Evolutionary conservation across 2,888 invertebrate species (phyloP).

Genomic region (Eurytoma adleriae): DNA sequence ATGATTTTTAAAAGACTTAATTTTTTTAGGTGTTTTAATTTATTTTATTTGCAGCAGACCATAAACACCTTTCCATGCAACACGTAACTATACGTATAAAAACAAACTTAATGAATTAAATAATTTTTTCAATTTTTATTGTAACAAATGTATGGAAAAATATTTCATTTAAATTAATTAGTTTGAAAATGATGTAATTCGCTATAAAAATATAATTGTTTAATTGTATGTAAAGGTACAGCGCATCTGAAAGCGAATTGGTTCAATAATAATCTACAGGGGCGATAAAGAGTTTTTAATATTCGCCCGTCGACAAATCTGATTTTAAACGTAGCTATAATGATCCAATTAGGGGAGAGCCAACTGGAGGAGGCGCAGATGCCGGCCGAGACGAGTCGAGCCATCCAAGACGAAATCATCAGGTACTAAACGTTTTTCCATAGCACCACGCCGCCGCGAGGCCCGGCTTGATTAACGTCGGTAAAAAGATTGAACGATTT

Average conservation of each 20-base stretch:
- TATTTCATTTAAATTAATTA: too few relatives aligned
- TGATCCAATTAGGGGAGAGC: slow-evolving; percentile 49
- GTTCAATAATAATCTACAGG: background rate
- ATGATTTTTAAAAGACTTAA: too few relatives aligned
- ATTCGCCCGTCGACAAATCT: slow-evolving; percentile 8
- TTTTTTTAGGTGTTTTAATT: too few relatives aligned
- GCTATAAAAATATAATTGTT: too few relatives aligned
- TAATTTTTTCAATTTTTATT: too few relatives aligned
- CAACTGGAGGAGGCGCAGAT: slow-evolving; percentile 42
- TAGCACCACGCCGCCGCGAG: slow-evolving; percentile 7
- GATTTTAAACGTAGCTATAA: slow-evolving; percentile 21
- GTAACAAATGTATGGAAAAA: too few relatives aligned
- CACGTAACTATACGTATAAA: too few relatives aligned
- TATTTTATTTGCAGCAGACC: too few relatives aligned
- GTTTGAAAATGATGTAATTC: too few relatives aligned
- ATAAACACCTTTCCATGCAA: too few relatives aligned
- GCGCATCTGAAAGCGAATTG: background rate
- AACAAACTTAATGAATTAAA: too few relatives aligned
- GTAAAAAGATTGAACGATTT: slow-evolving; percentile 53
- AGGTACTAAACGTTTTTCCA: slow-evolving; percentile 50
- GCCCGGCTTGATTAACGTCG: slow-evolving; percentile 34
- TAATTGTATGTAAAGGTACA: background rate
- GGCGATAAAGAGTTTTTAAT: background rate
- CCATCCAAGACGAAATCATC: slow-evolving; percentile 52
- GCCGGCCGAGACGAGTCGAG: slow-evolving; percentile 12